Evolutionary conservation across 1,140 invertebrate genomes (phyloP).

Genomic region (Bathynomus jamesi): DNA sequence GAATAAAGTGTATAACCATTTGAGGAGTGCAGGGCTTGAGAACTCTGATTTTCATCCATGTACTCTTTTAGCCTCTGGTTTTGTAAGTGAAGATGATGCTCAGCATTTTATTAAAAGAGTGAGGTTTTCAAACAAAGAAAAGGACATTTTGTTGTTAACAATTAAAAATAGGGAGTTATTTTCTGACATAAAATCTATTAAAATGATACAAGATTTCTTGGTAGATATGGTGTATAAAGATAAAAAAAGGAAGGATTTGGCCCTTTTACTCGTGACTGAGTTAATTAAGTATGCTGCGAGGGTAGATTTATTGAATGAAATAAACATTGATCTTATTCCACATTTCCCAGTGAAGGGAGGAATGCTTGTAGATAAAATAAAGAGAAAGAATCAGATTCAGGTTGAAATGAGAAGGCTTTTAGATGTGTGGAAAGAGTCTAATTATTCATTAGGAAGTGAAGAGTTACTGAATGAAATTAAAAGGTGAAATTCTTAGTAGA

Average conservation of each 20-base stretch:
- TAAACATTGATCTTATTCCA: conserved; percentile 65
- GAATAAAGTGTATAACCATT: conserved; percentile 51
- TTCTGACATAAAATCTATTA: conserved; percentile 45
- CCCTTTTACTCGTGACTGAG: conserved; percentile 58
- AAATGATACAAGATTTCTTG: conserved; percentile 44
- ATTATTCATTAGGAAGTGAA: conserved; percentile 2
- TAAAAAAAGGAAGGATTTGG: conserved; percentile 53
- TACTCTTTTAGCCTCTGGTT: conserved; percentile 56
- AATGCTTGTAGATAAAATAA: conserved; percentile 10
- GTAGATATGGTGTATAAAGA: conserved; percentile 54
- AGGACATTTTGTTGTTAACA: conserved; percentile 72
- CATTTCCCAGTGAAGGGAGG: conserved; percentile 69
- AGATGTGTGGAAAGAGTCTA: conserved; percentile 21
- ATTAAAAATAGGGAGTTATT: conserved; percentile 56
- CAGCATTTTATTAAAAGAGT: conserved; percentile 62
- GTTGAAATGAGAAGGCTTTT: conserved; percentile 10
- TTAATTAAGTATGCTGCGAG: conserved; percentile 76
- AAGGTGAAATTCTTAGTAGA: too few relatives aligned
- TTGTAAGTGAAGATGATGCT: conserved; percentile 61
- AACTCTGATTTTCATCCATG: conserved; percentile 46
- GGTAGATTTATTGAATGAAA: conserved; percentile 53
- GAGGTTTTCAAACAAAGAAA: conserved; percentile 76
- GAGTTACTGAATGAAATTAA: conserved; percentile 4
- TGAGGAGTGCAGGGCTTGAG: conserved; percentile 41
- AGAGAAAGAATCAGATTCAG: conserved; percentile 16